These are phyloP conservation scores for Phaenicophaeus curvirostris DNA, from an alignment of 2,797 vertebrate species.

Conservation along the genomic window DNA sequence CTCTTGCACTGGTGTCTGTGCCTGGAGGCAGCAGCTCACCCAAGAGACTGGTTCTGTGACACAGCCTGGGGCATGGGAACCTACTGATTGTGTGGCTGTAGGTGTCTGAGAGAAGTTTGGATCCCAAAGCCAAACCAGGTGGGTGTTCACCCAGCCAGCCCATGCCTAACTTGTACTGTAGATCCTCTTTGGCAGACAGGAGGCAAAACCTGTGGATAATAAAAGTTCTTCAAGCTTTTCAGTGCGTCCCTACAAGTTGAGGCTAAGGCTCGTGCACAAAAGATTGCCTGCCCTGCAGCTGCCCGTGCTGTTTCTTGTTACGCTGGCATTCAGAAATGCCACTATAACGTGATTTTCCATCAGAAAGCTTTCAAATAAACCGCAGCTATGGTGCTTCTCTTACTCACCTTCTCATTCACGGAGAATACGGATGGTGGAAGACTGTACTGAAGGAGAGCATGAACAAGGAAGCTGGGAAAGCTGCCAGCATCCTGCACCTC, in stretches of 20 bases:
- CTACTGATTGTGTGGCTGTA: background rate
- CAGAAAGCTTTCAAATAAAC: background rate
- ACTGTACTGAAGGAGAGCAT: background rate
- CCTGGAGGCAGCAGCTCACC: background rate
- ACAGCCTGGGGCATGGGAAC: background rate
- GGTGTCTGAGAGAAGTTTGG: background rate
- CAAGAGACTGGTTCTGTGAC: background rate
- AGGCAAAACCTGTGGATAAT: background rate
- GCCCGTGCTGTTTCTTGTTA: background rate
- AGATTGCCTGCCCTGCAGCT: background rate
- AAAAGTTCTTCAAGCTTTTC: background rate
- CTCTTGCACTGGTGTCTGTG: rapidly evolving
- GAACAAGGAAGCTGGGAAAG: background rate
- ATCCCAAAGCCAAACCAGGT: background rate
- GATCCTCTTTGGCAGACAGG: background rate
- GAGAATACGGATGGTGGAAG: background rate
- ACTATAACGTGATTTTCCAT: background rate
- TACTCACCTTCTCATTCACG: background rate
- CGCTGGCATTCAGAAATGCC: background rate
- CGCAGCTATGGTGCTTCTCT: background rate
- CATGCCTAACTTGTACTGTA: background rate
- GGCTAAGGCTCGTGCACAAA: background rate
- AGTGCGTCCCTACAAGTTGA: background rate
- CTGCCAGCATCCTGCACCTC: slow-evolving; percentile 18
- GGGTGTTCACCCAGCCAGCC: background rate